Base-by-base conservation (phyloP, 1,140 invertebrate genomes). In the Lasaia peninsularis region DNA sequence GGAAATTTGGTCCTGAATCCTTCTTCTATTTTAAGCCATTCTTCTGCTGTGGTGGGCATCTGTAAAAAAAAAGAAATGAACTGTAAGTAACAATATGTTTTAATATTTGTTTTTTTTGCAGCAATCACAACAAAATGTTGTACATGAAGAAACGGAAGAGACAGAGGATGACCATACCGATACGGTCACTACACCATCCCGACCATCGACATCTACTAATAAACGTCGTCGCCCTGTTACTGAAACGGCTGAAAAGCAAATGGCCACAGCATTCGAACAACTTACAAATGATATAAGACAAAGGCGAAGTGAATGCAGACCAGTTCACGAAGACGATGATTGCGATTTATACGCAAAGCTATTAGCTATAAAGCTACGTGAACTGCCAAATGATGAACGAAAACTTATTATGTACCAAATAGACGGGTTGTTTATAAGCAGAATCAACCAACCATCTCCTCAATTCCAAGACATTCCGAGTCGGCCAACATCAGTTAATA, bases 1-100 rank as follows among this genome's bases (percentile, higher is more conserved):
- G 80, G 82, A 62, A 87, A 79, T 56, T 65, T 63, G 7, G 18
- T 61, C 24, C 54, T 67, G 21, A 68, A 76, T 61, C 61, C 63
- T 61, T 65, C 31, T 69, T 64, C 58, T 8, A 67, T 71, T 48
- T 56, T 18, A n/a, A 71, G 20, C 70, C 73, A 75, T 52, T 35
- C 65, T 21, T 69, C 59, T 55, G 58, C 31, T 57, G 58, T 71
- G 12, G 52, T 35, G 31, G 52, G 52, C 32, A 53, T 35, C 49
- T 51, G 49, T 24, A 52, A 52, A 12, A 52, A 32, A 12, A 52
- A 20, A 7, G 7, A 51, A 51, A 51, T 28, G 49, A 51, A 24
- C 20, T 51, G 18, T 51, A 16, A 24, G 10, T 28, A 24, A 24
- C 24, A 24, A 24, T 24, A 24, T 24, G 24, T 24, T 28, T 28